phyloP scores from a whole-genome alignment of 1,140 invertebrate species.

The Penaeus chinensis region DNA sequence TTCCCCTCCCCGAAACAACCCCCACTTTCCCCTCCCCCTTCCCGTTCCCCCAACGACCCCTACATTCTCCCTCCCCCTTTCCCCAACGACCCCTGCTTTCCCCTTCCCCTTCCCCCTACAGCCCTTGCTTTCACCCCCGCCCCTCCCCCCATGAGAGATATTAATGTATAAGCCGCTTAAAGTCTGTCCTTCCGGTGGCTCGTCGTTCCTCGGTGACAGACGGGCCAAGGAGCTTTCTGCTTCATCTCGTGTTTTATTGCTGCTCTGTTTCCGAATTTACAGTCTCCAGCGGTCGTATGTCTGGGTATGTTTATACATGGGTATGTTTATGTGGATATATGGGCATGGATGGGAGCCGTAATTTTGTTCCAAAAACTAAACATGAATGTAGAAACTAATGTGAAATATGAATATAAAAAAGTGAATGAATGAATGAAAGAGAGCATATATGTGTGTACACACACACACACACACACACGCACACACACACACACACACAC shows the following conservation, averaged over 20 bases:
- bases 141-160: neutral
- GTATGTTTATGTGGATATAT: no score
- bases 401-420: slow-evolving; percentile 15
- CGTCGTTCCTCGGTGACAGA: no score
- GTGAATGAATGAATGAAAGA: neutral
- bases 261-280: no score
- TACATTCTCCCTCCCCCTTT: neutral
- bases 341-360: no score
- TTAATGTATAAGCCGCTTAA: no score
- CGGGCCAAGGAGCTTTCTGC: no score
- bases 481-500: no score
- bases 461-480: neutral
- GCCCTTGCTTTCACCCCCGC: neutral
- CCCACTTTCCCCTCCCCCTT: neutral
- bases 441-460: slow-evolving; percentile 22
- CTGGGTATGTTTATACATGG: no score
- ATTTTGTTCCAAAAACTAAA: neutral
- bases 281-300: no score
- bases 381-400: neutral
- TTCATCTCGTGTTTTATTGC: no score
- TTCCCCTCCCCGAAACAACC: neutral
- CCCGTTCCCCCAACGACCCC: neutral
- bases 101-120: neutral
- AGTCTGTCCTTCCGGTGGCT: no score
- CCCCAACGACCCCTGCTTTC: neutral